These are phyloP conservation scores for Sthenelais limicola DNA, from an alignment of 2,888 invertebrate genomes.

Conservation along the genomic window DNA sequence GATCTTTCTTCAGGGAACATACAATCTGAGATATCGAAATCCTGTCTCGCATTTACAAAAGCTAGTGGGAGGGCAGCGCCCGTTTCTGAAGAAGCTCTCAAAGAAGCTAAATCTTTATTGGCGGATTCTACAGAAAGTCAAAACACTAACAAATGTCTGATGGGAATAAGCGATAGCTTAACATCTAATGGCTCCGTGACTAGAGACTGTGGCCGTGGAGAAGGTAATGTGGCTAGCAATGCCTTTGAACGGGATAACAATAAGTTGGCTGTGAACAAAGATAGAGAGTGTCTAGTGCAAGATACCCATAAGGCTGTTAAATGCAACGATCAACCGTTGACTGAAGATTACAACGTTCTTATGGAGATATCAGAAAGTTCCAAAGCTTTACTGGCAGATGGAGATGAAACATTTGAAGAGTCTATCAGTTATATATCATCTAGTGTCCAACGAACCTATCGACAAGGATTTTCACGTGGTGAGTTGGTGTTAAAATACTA, in stretches of 20 bases:
- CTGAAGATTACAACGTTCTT: background rate
- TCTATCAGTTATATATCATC: conserved; percentile 7
- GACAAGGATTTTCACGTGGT: too few species aligned
- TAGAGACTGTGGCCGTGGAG: too few species aligned
- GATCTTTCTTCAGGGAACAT: background rate
- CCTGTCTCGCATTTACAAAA: conserved; percentile 3
- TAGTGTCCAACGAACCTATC: background rate
- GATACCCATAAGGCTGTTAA: background rate
- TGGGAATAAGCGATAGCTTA: too few species aligned
- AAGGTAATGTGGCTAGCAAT: too few species aligned
- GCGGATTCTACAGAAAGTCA: too few species aligned
- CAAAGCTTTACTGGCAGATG: conserved; percentile 29
- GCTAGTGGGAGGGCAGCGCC: background rate
- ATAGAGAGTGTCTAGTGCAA: background rate
- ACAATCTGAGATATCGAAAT: background rate
- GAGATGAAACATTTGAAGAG: background rate
- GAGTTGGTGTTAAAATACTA: too few species aligned
- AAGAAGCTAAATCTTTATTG: too few species aligned
- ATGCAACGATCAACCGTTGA: background rate
- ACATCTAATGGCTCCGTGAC: too few species aligned
- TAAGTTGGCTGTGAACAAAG: too few species aligned
- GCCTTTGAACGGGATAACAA: too few species aligned
- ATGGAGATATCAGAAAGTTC: conserved; percentile 28
- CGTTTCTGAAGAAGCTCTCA: background rate
- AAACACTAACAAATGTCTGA: too few species aligned